Base-by-base conservation (phyloP, 2,797 vertebrate species). In the Varecia variegata region DNA sequence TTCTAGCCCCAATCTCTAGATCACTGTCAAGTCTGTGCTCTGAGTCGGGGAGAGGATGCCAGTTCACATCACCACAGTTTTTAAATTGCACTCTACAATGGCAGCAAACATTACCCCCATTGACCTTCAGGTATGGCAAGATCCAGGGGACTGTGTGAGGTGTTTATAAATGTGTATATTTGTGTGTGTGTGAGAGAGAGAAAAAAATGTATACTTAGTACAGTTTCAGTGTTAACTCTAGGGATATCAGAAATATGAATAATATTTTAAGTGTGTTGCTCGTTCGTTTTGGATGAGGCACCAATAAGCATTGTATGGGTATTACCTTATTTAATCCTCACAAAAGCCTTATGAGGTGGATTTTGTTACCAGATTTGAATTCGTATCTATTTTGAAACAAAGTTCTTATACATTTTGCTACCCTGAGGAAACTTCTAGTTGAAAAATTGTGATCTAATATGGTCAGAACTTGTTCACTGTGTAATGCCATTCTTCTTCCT, bases 321-420 rank as follows among this genome's bases (percentile, higher is more conserved):
- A 27, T n/a, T 70, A 17, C n/a, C 3, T 84, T 30, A 62, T n/a
- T 62, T 30, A 35, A 68, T 77, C 54, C 32, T 85, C 18, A 3
- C 2, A 50, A 4, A 8, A 40, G 40, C 9, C 21, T 21, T 35
- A 0, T 12, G 35, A 60, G 1, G 10, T 52, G 40, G 10, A 35
- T 47, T 87, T 32, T 87, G 7, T 18, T 77, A 21, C 10, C 7
- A 0, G 52, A 88, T 68, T 62, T 56, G 38, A 93, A 79, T n/a
- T 15, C 14, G 2, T 21, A 5, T 76, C 71, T 54, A 35, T 10
- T 38, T 74, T 81, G 60, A 88, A 80, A 83, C 50, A 86, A 70
- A 54, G 38, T 35, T 70, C 65, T 89, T 71, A 50, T 2, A 14
- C 9, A 12, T 15, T 85, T 81, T 35, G 9, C 71, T 54, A 38